A percentile compares a stretch with the other conserved stretches of the same genome.
Evolutionary conservation across 2,797 vertebrate species (phyloP).

Genomic region (Hypotaenidia okinawae): DNA sequence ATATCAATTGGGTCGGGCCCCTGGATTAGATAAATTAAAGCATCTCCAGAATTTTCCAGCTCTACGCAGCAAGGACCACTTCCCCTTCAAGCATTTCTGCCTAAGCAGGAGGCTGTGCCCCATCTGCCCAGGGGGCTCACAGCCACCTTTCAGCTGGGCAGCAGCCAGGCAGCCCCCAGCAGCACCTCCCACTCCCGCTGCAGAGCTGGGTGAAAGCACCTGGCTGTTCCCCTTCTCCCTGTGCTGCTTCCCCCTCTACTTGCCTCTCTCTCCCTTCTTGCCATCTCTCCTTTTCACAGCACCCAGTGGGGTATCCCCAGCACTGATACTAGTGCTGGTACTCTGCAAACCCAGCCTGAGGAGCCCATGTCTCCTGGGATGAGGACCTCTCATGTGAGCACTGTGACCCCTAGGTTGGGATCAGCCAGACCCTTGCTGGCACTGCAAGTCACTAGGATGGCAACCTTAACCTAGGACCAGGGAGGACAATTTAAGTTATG

Average conservation of each 20-base stretch:
- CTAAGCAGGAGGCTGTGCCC: not conserved
- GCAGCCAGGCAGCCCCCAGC: not conserved
- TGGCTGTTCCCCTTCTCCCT: not conserved
- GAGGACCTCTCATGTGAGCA: fast-evolving
- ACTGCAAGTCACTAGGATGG: not conserved
- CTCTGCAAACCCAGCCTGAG: not conserved
- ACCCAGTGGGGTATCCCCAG: fast-evolving
- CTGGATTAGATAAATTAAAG: not conserved
- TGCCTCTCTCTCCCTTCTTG: not conserved
- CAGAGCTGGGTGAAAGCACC: not conserved
- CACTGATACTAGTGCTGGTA: not conserved
- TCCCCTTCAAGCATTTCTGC: not conserved
- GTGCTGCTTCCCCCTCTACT: not conserved
- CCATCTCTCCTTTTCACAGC: not conserved
- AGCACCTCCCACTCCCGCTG: not conserved
- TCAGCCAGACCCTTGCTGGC: not conserved
- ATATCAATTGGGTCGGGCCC: not conserved
- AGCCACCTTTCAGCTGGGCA: not conserved
- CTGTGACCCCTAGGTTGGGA: not conserved
- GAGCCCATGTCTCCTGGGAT: not conserved
- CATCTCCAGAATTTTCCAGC: not conserved
- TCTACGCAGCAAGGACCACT: fast-evolving
- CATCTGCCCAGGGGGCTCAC: not conserved
- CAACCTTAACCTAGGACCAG: not conserved
- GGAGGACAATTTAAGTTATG: not conserved